phyloP scores from a whole-genome alignment of 2,797 vertebrate species.

The Varecia variegata region DNA sequence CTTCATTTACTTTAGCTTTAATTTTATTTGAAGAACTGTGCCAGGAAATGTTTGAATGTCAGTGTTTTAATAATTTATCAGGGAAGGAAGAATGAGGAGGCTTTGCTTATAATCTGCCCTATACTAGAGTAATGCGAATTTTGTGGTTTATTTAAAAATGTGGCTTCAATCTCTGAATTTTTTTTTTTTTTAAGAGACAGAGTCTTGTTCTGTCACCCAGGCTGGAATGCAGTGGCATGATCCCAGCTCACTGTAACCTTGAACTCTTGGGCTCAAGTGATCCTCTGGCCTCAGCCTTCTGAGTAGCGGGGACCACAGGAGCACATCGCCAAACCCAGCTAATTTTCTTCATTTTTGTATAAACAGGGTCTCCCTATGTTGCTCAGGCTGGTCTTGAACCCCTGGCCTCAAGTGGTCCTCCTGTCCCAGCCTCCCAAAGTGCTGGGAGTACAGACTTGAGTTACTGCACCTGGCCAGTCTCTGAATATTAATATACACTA shows the following conservation, averaged over 20 bases:
- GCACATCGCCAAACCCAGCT: neutral
- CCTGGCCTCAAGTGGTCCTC: neutral
- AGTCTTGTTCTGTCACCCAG: neutral
- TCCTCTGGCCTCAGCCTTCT: neutral
- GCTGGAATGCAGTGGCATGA: neutral
- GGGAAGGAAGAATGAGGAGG: neutral
- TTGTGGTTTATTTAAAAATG: neutral
- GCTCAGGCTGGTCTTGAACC: neutral
- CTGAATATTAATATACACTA: neutral
- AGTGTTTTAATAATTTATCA: neutral
- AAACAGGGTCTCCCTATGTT: neutral
- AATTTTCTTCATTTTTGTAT: neutral
- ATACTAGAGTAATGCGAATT: fast-evolving
- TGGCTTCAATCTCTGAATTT: neutral
- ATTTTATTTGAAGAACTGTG: neutral
- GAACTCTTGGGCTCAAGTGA: neutral
- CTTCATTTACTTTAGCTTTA: neutral
- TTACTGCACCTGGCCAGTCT: neutral
- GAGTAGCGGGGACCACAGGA: neutral
- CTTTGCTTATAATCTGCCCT: neutral
- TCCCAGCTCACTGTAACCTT: neutral
- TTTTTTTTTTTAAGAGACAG: neutral
- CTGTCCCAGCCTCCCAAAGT: neutral
- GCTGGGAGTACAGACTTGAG: neutral
- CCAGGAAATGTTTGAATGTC: neutral